These are phyloP conservation scores for Callorhinus ursinus DNA, from an alignment of 2,113 vertebrate species.

Conservation along the genomic window DNA sequence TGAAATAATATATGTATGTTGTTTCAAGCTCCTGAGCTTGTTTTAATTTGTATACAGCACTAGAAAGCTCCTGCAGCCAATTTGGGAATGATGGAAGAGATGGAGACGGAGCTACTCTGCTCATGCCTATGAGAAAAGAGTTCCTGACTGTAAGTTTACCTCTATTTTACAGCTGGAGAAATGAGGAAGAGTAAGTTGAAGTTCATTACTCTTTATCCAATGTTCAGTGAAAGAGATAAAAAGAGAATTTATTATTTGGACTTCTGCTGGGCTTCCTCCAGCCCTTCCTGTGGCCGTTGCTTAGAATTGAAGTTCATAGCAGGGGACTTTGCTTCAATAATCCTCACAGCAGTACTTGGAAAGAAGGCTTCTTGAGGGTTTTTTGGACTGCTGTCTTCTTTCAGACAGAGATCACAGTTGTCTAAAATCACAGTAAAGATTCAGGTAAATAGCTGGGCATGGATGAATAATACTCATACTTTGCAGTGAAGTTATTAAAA, in stretches of 20 bases:
- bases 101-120: not conserved
- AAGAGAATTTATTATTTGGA: not conserved
- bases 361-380: not conserved
- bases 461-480: not conserved
- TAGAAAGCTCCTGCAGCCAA: not conserved
- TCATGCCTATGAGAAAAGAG: not conserved
- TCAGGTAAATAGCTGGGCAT: not conserved
- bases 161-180: not conserved
- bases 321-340: not conserved
- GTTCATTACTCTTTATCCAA: not conserved
- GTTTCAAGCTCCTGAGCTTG: not conserved
- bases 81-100: not conserved
- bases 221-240: not conserved
- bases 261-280: not conserved
- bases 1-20: not conserved
- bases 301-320: not conserved
- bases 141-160: not conserved
- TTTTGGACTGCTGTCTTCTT: not conserved
- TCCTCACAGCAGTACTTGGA: not conserved
- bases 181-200: not conserved
- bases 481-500: constrained; percentile 15
- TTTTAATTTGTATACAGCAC: not conserved
- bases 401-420: not conserved
- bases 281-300: not conserved
- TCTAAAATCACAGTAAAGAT: not conserved